Evolutionary conservation across 2,113 vertebrate genomes (phyloP).

Genomic region (Lepisosteus osseus): DNA sequence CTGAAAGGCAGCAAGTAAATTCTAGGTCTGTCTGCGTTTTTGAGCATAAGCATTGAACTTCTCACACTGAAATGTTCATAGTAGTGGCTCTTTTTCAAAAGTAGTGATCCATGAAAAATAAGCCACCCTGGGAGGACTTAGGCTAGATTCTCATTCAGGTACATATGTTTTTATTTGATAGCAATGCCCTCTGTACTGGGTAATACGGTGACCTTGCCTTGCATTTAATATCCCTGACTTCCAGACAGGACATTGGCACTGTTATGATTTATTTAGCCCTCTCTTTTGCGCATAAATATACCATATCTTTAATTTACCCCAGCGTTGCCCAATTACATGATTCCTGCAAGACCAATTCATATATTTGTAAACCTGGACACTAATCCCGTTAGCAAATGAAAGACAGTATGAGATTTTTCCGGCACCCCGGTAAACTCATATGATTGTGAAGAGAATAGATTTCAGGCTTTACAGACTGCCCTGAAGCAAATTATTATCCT

Average conservation of each 20-base stretch:
- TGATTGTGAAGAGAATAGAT: too few species aligned
- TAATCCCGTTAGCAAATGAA: conserved; percentile 5
- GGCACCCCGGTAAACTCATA: too few species aligned
- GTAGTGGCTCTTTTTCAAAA: background rate
- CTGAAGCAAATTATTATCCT: too few species aligned
- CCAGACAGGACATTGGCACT: background rate
- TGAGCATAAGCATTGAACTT: too few species aligned
- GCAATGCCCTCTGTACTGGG: background rate
- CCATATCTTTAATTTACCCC: conserved; percentile 3
- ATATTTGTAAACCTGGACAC: background rate
- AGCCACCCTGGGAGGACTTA: conserved; percentile 24
- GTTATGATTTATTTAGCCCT: conserved; percentile 4
- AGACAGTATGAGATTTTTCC: background rate
- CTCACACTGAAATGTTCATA: too few species aligned
- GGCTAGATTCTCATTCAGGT: conserved; percentile 5
- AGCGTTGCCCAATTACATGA: background rate
- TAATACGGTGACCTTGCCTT: background rate
- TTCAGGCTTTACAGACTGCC: too few species aligned
- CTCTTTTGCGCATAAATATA: conserved; percentile 4
- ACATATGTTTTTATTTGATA: background rate
- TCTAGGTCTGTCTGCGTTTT: too few species aligned
- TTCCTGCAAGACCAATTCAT: background rate
- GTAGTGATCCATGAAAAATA: conserved; percentile 30
- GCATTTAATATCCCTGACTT: conserved; percentile 5
- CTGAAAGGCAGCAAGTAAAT: too few species aligned